Conservation (phyloP, 2,113 vertebrate species). For the Ivindomyrus marchei region DNA sequence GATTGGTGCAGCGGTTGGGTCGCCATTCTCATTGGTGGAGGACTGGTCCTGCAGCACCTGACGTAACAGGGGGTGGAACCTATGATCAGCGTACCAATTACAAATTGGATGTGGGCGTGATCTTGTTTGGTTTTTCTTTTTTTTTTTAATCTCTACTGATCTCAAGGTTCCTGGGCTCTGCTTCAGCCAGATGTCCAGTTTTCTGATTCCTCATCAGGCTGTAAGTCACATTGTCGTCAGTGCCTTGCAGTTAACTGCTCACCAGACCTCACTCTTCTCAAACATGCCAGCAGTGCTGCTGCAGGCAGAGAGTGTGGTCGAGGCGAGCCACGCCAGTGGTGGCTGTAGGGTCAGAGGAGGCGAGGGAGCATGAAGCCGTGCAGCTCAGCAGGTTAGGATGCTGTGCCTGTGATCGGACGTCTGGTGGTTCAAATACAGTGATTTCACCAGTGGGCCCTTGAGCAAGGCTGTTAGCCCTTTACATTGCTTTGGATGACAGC, state of each 20-base stretch:
- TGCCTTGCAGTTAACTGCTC: neutral
- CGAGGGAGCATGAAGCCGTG: neutral
- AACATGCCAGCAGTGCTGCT: neutral
- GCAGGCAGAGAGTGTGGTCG: neutral
- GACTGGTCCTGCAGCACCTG: neutral
- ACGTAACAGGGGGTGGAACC: neutral
- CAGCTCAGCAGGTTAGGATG: neutral
- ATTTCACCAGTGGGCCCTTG: neutral
- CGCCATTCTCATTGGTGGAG: neutral
- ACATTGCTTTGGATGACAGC: neutral
- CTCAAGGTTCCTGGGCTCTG: neutral
- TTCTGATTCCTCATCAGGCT: neutral
- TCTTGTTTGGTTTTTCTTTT: neutral
- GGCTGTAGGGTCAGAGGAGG: neutral
- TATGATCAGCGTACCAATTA: neutral
- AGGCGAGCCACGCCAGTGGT: neutral
- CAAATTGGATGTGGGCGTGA: neutral
- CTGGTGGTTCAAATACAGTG: neutral
- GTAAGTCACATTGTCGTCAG: neutral
- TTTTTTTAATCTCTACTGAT: neutral
- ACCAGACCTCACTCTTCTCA: neutral
- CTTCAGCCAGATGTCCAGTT: neutral
- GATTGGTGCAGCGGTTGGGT: neutral
- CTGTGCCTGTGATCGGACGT: neutral
- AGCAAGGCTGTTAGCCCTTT: neutral